Percentiles rank a stretch among this genome's conserved stretches.
phyloP scores from a whole-genome alignment of 2,888 invertebrate genomes.

The Mesochorus sp. region DNA sequence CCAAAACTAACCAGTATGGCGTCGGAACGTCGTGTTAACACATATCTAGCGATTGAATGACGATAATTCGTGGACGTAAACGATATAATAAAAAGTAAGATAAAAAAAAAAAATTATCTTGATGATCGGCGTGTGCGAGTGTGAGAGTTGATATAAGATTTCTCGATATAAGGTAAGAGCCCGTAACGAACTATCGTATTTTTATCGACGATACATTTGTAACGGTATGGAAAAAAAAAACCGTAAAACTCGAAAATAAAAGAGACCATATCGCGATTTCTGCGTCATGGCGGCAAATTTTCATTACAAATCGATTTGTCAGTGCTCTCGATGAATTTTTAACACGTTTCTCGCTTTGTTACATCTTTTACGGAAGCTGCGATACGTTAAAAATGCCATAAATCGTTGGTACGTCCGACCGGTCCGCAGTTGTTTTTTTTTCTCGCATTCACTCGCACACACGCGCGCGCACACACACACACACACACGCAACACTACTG shows the following conservation, averaged over 20 bases:
- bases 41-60: constrained; percentile 42
- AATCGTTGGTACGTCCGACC: not conserved
- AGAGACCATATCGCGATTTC: constrained; percentile 23
- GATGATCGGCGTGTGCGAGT: constrained; percentile 9
- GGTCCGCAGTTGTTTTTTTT: not conserved
- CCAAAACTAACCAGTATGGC: constrained; percentile 69
- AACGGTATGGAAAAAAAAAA: too few species aligned
- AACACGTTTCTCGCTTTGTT: not conserved
- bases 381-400: not conserved
- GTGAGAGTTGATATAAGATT: constrained; percentile 12
- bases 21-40: constrained; percentile 71
- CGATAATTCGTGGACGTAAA: constrained; percentile 23
- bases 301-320: constrained; percentile 62
- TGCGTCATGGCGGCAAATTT: constrained; percentile 75
- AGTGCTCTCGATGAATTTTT: too few species aligned
- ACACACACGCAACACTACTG: not conserved
- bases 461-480: not conserved
- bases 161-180: constrained; percentile 25
- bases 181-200: not conserved
- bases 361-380: not conserved
- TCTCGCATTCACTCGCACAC: not conserved
- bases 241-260: not conserved
- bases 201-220: not conserved
- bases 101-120: not conserved
- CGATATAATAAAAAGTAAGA: not conserved